These are phyloP conservation scores for Phlogophora meticulosa DNA, from an alignment of 2,888 invertebrate species.

Conservation along the genomic window DNA sequence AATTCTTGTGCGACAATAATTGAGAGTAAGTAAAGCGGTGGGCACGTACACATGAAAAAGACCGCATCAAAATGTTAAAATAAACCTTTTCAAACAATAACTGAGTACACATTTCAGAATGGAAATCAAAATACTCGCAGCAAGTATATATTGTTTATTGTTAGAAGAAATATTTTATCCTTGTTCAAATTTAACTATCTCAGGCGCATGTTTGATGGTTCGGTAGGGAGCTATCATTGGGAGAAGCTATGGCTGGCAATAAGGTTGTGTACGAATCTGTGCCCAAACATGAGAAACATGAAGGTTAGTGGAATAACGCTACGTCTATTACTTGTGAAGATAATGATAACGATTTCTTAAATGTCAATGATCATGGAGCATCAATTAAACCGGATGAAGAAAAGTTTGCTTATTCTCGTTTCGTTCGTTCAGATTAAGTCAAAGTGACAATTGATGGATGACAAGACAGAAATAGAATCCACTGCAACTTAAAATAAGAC, in stretches of 20 bases:
- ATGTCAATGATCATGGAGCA: neutral
- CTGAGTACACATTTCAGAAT: neutral
- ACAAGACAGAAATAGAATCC: neutral
- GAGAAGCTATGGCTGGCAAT: constrained; percentile 69
- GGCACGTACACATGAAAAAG: neutral
- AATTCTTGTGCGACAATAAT: neutral
- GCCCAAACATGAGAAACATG: constrained; percentile 64
- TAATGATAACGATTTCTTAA: neutral
- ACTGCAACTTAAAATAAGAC: neutral
- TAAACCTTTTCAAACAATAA: constrained; percentile 30
- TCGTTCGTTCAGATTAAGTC: too few relatives aligned
- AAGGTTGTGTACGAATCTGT: constrained; percentile 72
- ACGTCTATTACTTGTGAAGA: neutral
- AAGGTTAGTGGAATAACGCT: constrained; percentile 65
- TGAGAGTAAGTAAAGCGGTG: neutral
- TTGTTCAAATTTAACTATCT: constrained; percentile 49
- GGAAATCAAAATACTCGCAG: constrained; percentile 2
- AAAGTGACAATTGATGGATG: neutral
- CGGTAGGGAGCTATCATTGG: constrained; percentile 43
- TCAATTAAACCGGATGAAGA: neutral
- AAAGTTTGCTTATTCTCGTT: too few relatives aligned
- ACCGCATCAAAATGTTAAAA: neutral
- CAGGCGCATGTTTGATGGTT: neutral
- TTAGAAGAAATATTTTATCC: constrained; percentile 36
- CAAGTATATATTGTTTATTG: constrained; percentile 13